phyloP scores from a whole-genome alignment of 2,888 invertebrate genomes.

The Perdita meconis region DNA sequence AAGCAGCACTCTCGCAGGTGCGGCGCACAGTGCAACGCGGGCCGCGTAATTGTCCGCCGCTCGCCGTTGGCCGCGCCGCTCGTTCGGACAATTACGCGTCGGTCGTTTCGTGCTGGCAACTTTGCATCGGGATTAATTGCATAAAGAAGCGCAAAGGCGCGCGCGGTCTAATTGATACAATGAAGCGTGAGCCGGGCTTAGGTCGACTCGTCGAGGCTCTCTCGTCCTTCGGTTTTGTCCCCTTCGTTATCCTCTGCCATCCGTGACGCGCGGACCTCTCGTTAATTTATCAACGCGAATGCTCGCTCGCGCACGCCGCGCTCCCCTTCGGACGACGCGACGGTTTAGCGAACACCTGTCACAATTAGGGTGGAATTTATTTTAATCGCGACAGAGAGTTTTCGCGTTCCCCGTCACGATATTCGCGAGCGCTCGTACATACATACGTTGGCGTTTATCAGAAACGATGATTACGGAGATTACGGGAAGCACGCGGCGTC shows the following conservation, averaged over 20 bases:
- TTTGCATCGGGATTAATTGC: conserved; percentile 63
- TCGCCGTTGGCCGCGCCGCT: conserved; percentile 28
- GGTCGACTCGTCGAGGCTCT: too few relatives aligned
- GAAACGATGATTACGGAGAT: conserved; percentile 46
- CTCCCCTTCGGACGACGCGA: background rate
- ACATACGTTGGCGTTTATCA: conserved; percentile 27
- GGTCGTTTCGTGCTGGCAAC: conserved; percentile 51
- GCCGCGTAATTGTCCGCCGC: conserved; percentile 43
- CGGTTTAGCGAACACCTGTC: conserved; percentile 37
- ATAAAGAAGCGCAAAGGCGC: conserved; percentile 39
- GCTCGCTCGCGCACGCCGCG: background rate
- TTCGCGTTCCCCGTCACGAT: conserved; percentile 12
- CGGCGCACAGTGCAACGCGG: conserved; percentile 4
- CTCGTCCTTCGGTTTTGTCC: background rate
- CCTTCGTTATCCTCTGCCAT: background rate
- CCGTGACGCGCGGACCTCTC: background rate
- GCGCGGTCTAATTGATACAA: conserved; percentile 64
- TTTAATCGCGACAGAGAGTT: conserved; percentile 22
- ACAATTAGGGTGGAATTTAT: conserved; percentile 44
- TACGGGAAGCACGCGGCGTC: conserved; percentile 24
- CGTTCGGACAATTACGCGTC: conserved; percentile 57
- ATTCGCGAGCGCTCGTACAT: conserved; percentile 22
- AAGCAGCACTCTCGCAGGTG: conserved; percentile 41
- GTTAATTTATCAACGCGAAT: conserved; percentile 22
- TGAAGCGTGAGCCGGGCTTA: conserved; percentile 31